Evolutionary conservation across 2,797 vertebrate species (phyloP), one percentile per base, ranked within the genome.

Genomic region (Semaprochilodus insignis): DNA sequence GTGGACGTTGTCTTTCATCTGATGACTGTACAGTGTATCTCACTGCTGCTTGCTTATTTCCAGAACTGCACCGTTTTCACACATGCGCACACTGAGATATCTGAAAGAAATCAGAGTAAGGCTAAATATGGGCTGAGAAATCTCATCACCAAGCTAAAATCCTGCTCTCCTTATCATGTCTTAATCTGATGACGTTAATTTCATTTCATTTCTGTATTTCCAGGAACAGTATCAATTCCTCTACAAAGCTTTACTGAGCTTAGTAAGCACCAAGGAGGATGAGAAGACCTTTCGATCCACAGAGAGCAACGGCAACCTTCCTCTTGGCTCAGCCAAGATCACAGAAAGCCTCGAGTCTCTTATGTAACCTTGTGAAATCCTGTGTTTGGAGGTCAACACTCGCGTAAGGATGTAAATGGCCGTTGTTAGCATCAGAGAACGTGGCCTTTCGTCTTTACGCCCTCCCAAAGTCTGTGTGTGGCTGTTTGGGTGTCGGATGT

Each of bases 151-250:
- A 31, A 31, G 3, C 31, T 31, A 31, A 31, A 31, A 31, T 31
- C 31, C 31, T 31, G 31, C 31, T 31, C 1, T 31, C 31, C 31
- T 31, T 31, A 31, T 31, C 31, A 31, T 31, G 1, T 31, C 31
- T 31, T 31, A 31, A 31, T 31, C 31, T 31, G 31, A 1, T 31
- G 1, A 31, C 31, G 3, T 31, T 31, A 1, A 31, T 31, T 31
- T 31, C 31, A 31, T 31, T 48, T 48, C 19, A 62, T 31, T 34
- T 40, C 31, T 36, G 1, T 70, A 25, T 71, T 25, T 83, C 15
- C 88, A 99, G 98, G 98, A 99, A 60, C 97, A 99, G 92, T 99
- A 96, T 88, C 97, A 98, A 91, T 99, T 97, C 88, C 94, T 99
- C 83, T 99, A 98, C 93, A 96, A 95, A 86, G 96, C 96, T 0